Evolutionary conservation across 2,113 vertebrate species (phyloP), one percentile per base, ranked within the genome.

Genomic region (Sylvia atricapilla): DNA sequence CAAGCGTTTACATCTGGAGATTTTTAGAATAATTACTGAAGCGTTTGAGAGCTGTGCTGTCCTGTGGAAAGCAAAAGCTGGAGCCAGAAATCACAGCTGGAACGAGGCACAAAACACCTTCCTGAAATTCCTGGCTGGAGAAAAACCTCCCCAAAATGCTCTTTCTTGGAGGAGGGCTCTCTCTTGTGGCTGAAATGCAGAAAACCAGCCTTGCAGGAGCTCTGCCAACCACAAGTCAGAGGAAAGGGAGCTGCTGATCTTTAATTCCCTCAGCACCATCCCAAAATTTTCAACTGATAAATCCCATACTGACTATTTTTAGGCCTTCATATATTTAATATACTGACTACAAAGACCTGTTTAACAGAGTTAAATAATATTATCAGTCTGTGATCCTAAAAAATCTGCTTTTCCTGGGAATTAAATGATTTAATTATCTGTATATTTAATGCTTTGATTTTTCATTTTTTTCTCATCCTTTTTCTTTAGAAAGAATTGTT

Each of bases 81-180:
- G 1, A 87, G 55, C n/a, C 50, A 84, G 5, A 91, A 94, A 24
- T 50, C 73, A 87, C 47, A 93, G 47, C 59, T 60, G 66, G 23
- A 49, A 5, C 4, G 15, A 75, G 43, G 78, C 55, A 77, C n/a
- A 64, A 62, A 91, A 79, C 11, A 63, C 27, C 53, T n/a, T 4
- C 28, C 18, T 25, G 60, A 31, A 35, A 94, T 28, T 25, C 59
- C 58, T 43, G 13, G 56, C 46, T 37, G 35, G 6, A 55, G 15
- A 69, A 79, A 88, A 58, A 5, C 8, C 9, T 83, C 56, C 27
- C 39, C 30, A 33, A 30, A 86, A 83, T n/a, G 31, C 35, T 66
- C 88, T 84, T 79, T 47, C 70, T 77, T 93, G 78, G 80, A 94
- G 56, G 30, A 86, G 13, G 33, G 83, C 95, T 95, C 95, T 94